phyloP scores from a whole-genome alignment of 2,797 vertebrate genomes.

The Moxostoma hubbsi region DNA sequence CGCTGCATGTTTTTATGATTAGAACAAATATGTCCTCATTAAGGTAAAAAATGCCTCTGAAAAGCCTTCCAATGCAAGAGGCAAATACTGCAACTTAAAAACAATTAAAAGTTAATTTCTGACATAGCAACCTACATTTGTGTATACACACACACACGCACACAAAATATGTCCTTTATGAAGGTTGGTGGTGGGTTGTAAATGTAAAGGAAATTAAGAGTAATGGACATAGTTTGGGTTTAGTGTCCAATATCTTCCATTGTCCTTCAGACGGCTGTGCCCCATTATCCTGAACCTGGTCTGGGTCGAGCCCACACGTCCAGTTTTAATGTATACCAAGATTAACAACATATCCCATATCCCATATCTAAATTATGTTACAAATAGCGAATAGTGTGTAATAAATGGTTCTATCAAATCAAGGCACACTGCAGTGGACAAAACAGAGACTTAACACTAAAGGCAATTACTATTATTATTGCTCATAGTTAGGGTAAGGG shows the following conservation, averaged over 20 bases:
- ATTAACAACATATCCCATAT: conserved; percentile 30
- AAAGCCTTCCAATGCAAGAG: no score
- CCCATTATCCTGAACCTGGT: conserved; percentile 32
- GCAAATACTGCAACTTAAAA: no score
- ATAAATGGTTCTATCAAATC: conserved; percentile 16
- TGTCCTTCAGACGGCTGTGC: conserved; percentile 49
- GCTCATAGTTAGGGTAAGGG: no score
- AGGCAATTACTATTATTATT: not conserved
- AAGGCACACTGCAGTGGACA: not conserved
- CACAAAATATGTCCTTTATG: conserved; percentile 33
- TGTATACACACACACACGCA: not conserved
- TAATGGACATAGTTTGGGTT: conserved; percentile 54
- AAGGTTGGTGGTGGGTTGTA: conserved; percentile 35
- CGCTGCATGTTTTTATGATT: no score
- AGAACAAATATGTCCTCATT: no score
- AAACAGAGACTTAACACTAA: not conserved
- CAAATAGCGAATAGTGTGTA: conserved; percentile 23
- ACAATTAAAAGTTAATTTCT: no score
- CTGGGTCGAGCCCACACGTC: conserved; percentile 27
- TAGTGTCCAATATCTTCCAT: conserved; percentile 46
- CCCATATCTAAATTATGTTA: conserved; percentile 19
- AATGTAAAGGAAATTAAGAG: conserved; percentile 49
- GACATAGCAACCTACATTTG: no score
- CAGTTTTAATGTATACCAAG: conserved; percentile 24
- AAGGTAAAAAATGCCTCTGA: no score